A percentile compares a stretch with the other conserved stretches of the same genome.
Evolutionary conservation across 2,888 invertebrate species (phyloP).

Genomic region (Biston stratarius): DNA sequence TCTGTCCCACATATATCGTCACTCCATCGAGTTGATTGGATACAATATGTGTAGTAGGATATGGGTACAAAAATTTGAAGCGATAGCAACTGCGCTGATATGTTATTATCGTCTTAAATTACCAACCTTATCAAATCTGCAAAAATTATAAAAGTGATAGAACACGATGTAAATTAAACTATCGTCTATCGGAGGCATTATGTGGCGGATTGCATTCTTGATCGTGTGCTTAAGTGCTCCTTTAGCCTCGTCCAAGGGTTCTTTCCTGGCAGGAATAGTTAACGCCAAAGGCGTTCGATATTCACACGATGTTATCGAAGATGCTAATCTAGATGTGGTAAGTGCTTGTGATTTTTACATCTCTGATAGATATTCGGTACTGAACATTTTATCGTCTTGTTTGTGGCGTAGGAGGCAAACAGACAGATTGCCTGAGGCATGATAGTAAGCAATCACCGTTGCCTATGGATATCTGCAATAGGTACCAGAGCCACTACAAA

Average conservation of each 20-base stretch:
- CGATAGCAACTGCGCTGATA: conserved; percentile 8
- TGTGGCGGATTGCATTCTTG: conserved; percentile 44
- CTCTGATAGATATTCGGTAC: background rate
- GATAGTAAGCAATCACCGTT: too few relatives aligned
- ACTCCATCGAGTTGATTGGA: too few relatives aligned
- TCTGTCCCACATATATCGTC: too few relatives aligned
- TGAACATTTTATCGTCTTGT: too few relatives aligned
- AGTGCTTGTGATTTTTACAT: conserved; percentile 46
- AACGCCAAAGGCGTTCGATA: conserved; percentile 45
- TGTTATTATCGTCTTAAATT: conserved; percentile 25
- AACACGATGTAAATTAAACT: background rate
- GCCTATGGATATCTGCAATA: too few relatives aligned
- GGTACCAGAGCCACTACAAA: too few relatives aligned
- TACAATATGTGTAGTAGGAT: too few relatives aligned
- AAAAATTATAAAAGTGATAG: conserved; percentile 7
- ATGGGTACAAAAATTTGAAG: too few relatives aligned
- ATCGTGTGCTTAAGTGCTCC: conserved; percentile 42
- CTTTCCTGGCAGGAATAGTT: conserved; percentile 52
- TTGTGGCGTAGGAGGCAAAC: too few relatives aligned
- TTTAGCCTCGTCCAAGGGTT: conserved; percentile 48
- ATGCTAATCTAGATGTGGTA: conserved; percentile 72
- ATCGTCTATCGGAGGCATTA: conserved; percentile 30
- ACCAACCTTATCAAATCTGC: conserved; percentile 45
- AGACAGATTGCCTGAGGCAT: too few relatives aligned
- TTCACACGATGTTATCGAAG: conserved; percentile 69